phyloP scores from a whole-genome alignment of 2,888 invertebrate genomes.

The Caenorhabditis auriculariae region DNA sequence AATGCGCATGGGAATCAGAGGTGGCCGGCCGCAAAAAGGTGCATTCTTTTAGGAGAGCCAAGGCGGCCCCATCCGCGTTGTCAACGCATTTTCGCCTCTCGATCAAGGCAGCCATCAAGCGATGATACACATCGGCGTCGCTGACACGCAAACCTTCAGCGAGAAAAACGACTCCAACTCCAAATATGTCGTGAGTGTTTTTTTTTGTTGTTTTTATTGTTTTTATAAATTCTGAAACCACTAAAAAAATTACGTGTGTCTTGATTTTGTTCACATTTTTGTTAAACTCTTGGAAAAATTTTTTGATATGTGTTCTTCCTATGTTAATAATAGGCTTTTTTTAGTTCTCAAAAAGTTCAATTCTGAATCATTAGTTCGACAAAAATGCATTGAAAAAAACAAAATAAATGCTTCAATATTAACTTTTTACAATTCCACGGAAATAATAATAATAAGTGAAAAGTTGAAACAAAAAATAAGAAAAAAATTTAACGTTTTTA shows the following conservation, averaged over 20 bases:
- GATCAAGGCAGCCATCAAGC: slow-evolving; percentile 12
- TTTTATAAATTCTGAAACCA: too few relatives aligned
- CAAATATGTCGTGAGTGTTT: slow-evolving; percentile 49
- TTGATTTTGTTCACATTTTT: neutral
- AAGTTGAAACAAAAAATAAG: too few relatives aligned
- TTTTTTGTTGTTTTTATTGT: slow-evolving; percentile 7
- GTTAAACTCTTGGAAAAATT: neutral
- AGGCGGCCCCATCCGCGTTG: slow-evolving; percentile 4
- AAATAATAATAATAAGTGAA: neutral
- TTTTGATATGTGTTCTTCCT: neutral
- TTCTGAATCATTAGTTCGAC: neutral
- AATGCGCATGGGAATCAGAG: too few relatives aligned
- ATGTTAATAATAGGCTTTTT: neutral
- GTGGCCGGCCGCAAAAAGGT: too few relatives aligned
- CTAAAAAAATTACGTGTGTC: too few relatives aligned
- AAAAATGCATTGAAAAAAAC: neutral
- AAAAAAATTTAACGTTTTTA: too few relatives aligned
- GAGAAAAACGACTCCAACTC: slow-evolving; percentile 51
- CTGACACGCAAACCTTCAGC: slow-evolving; percentile 45
- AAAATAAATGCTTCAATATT: neutral
- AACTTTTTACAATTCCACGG: neutral
- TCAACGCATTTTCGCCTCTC: slow-evolving; percentile 23
- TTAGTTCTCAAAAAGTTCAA: neutral
- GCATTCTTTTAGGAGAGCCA: too few relatives aligned
- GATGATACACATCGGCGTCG: slow-evolving; percentile 61